Base-by-base conservation (phyloP, 2,113 vertebrate species). In the Caretta caretta region DNA sequence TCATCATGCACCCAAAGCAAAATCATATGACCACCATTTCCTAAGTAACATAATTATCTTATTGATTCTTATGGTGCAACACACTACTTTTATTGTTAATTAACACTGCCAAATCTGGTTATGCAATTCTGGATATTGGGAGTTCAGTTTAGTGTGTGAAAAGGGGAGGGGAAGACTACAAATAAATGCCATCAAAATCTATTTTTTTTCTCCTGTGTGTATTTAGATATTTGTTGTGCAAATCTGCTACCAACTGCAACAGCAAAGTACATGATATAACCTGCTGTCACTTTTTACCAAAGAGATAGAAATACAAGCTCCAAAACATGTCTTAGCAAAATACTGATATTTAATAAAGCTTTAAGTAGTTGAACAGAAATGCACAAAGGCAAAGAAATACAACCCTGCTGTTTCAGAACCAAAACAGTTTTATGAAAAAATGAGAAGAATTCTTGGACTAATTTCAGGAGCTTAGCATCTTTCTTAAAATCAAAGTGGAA, bases 41-140 rank as follows among this genome's bases (percentile, higher is more conserved):
- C 97, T 96, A 94, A 88, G 91, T 94, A 98, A 98, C 94, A 92
- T 95, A 95, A 98, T 98, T 97, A 97, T 97, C 97, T 97, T 96
- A 97, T 97, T 98, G 96, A 97, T 97, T 97, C 94, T 90, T 95
- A 93, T 85, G 91, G 96, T 57, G 59, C 89, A 90, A 98, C 98
- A 98, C 97, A 98, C 96, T 98, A 93, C 94, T 96, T 97, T 97
- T 97, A 98, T 98, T 97, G 96, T 98, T 98, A 97, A 98, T 98
- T 98, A 98, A 98, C 98, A 93, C 92, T 94, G 53, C 89, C 94
- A 96, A 97, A 98, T 98, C 97, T 96, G 96, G 93, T 98, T 98
- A 98, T 88, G 57, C 88, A 96, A 95, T 98, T 97, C 94, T 97
- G 97, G 93, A 95, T 95, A 97, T 95, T 92, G 95, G 91, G 96